Conservation (phyloP, 2,888 invertebrate species). For the Pyrgus malvae region DNA sequence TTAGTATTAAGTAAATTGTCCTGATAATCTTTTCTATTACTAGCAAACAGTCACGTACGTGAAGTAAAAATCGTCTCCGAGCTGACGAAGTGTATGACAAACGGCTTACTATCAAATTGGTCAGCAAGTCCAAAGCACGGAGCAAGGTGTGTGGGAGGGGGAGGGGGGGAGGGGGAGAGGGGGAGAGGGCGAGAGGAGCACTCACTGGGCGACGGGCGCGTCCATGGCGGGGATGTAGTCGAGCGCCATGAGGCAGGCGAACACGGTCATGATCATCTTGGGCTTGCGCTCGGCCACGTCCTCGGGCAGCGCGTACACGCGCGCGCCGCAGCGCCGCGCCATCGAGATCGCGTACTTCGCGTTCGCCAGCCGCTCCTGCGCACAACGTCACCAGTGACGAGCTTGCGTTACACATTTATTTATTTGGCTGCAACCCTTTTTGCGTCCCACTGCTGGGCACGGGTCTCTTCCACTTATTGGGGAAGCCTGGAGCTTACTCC, state of each 20-base stretch:
- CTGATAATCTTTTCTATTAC: too few relatives aligned
- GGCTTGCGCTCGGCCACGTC: conserved; percentile 99
- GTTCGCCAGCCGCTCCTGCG: conserved; percentile 95
- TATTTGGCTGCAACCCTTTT: too few relatives aligned
- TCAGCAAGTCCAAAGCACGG: neutral
- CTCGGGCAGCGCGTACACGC: conserved; percentile 98
- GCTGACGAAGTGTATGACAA: too few relatives aligned
- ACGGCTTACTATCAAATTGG: too few relatives aligned
- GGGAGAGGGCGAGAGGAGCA: neutral
- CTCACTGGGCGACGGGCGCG: conserved; percentile 66
- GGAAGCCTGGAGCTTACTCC: too few relatives aligned
- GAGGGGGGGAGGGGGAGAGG: neutral
- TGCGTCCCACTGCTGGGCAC: too few relatives aligned
- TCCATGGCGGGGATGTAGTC: conserved; percentile 97
- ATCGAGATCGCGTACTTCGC: conserved; percentile 99
- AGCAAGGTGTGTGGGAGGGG: neutral
- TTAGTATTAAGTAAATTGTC: too few relatives aligned
- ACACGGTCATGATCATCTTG: conserved; percentile 99
- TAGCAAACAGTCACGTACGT: too few relatives aligned
- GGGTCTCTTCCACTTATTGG: too few relatives aligned
- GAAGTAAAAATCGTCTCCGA: too few relatives aligned
- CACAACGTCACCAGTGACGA: neutral
- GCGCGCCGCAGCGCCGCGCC: conserved; percentile 98
- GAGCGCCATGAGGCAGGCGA: conserved; percentile 99
- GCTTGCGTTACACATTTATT: too few relatives aligned